Percentiles rank a stretch among this genome's conserved stretches.
Conservation (phyloP, 1,140 invertebrate genomes). For the Idris sp. region DNA sequence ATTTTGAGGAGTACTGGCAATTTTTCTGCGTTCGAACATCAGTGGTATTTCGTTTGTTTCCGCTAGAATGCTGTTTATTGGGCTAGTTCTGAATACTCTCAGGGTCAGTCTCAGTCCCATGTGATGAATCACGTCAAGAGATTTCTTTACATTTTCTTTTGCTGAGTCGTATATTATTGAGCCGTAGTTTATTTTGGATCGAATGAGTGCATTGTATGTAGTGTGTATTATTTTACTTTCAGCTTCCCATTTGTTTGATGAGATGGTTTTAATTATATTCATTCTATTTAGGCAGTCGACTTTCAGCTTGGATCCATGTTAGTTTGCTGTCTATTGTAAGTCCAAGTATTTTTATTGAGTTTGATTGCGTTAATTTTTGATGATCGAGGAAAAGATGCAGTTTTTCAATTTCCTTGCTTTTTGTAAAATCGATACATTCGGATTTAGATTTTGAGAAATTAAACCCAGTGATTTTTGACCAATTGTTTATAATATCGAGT, state of each 20-base stretch:
- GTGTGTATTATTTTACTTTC: constrained; percentile 5
- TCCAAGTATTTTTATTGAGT: constrained; percentile 43
- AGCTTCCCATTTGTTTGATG: constrained; percentile 40
- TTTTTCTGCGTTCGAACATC: too few relatives aligned
- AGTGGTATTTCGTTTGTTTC: too few relatives aligned
- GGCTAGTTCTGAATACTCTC: neutral
- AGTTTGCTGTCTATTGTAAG: constrained; percentile 46
- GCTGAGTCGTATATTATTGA: constrained; percentile 31
- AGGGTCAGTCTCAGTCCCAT: constrained; percentile 1
- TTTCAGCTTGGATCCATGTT: constrained; percentile 47
- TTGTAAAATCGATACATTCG: constrained; percentile 6
- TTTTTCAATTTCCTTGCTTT: constrained; percentile 3
- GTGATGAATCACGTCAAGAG: neutral
- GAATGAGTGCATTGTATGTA: constrained; percentile 22
- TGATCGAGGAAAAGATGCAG: neutral
- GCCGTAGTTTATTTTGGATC: constrained; percentile 58
- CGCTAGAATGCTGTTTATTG: too few relatives aligned
- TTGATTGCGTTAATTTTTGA: neutral
- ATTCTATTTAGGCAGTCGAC: constrained; percentile 25
- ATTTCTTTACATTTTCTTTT: neutral
- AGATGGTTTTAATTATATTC: constrained; percentile 43
- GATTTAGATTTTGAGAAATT: constrained; percentile 19
- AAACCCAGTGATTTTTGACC: constrained; percentile 13
- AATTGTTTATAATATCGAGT: constrained; percentile 11
- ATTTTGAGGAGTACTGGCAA: too few relatives aligned